Percentiles rank a stretch among this genome's conserved stretches.
phyloP scores from a whole-genome alignment of 53 echinoderm and acorn worm species.

The Holothuria leucospilota region DNA sequence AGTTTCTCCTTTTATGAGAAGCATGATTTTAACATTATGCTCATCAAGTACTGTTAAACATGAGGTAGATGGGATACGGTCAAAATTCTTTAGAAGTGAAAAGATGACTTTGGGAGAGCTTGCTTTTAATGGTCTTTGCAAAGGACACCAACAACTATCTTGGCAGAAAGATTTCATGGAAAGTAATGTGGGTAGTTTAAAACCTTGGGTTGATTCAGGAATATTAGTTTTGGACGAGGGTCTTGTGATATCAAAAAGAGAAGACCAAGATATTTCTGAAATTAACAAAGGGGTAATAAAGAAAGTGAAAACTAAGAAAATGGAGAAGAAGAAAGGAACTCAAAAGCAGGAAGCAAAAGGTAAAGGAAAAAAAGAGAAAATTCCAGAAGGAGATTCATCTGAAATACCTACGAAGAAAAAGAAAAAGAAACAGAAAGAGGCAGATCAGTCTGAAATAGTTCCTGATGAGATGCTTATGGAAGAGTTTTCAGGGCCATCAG shows the following conservation, averaged over 20 bases:
- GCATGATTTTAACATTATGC: not conserved
- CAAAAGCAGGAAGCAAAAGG: too few relatives aligned
- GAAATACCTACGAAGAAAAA: too few relatives aligned
- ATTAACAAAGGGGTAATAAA: not conserved
- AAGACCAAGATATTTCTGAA: too few relatives aligned
- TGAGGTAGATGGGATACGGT: not conserved
- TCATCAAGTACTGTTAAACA: not conserved
- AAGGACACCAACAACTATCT: constrained; percentile 6
- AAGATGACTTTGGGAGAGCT: constrained; percentile 9
- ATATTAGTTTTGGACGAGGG: constrained; percentile 4
- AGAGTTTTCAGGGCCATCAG: too few relatives aligned
- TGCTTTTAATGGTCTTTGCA: constrained; percentile 25
- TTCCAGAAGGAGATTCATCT: too few relatives aligned
- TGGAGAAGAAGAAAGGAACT: not conserved
- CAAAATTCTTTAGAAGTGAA: not conserved
- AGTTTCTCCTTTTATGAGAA: not conserved
- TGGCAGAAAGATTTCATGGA: constrained; percentile 7
- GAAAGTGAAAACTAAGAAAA: not conserved
- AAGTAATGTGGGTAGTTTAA: not conserved
- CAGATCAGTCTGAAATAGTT: too few relatives aligned
- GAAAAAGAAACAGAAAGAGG: too few relatives aligned
- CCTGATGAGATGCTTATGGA: too few relatives aligned
- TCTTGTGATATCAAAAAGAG: too few relatives aligned
- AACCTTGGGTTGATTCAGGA: constrained; percentile 1
- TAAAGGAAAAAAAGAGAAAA: too few relatives aligned